Base-by-base conservation (phyloP, 2,797 vertebrate species). In the Distichodus sexfasciatus region DNA sequence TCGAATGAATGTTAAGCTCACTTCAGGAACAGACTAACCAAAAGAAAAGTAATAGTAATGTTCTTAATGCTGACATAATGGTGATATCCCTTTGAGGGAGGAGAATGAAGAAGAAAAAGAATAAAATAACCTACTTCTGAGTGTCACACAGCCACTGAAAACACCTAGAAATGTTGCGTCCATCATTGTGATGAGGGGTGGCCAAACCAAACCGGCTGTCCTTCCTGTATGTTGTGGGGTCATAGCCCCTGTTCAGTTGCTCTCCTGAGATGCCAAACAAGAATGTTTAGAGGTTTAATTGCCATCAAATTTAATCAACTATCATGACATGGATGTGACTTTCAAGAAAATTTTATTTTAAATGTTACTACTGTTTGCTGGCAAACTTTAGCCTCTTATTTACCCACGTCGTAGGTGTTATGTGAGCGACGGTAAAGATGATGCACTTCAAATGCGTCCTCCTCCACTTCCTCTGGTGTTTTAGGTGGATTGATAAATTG, bases 401-500 rank as follows among this genome's bases (percentile, higher is more conserved):
- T 59, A 95, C 94, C 93, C 21, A 66, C 86, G 28, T 83, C 87
- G 77, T 93, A 94, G 71, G 89, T 87, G 19, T 89, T 90, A 70
- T 96, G 94, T 63, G 92, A 92, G 1, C 80, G 68, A 26, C 93
- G 0, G 1, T 94, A 94, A 46, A 86, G 59, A 29, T 90, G 66
- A 3, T 94, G 94, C 53, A 86, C 88, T 76, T 88, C 81, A 53
- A 81, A 73, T 1, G 76, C 79, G 77, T 96, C 94, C 76, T 64
- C 81, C 69, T 92, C 84, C 19, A 94, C 60, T 66, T 95, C 87
- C 66, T 89, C 79, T 48, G 48, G 75, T 0, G 87, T 81, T 87
- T 94, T 94, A 24, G 79, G 65, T 72, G 95, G 94, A 83, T 94
- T 93, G 63, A 97, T 79, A 69, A 93, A n/a, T 1, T 88, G 84